Conservation (phyloP, 2,888 invertebrate species). For the Palloptera scutellata region DNA sequence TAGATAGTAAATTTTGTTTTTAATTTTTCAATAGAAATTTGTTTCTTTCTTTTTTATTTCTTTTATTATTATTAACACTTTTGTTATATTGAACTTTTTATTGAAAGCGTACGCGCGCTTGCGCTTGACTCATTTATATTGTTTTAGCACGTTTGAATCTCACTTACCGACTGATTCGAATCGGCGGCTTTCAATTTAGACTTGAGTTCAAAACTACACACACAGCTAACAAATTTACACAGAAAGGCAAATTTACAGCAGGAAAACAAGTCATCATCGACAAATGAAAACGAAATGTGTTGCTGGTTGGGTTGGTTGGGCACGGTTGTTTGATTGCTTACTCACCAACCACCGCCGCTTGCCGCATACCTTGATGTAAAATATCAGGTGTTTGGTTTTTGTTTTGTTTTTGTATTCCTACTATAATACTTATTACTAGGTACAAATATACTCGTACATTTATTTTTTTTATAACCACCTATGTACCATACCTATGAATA, state of each 20-base stretch:
- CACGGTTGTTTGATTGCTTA: background rate
- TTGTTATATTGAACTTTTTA: no score
- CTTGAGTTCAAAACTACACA: background rate
- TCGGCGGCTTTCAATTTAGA: constrained; percentile 16
- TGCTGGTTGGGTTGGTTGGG: background rate
- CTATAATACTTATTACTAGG: background rate
- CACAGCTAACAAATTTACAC: background rate
- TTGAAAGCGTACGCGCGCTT: no score
- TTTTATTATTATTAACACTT: no score
- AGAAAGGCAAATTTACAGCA: background rate
- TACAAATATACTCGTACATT: background rate
- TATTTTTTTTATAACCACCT: no score
- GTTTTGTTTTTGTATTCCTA: background rate
- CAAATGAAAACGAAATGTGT: background rate
- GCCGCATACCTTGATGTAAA: background rate
- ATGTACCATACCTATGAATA: no score
- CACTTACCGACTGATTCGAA: constrained; percentile 56
- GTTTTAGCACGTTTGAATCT: constrained; percentile 43
- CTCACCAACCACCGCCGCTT: background rate
- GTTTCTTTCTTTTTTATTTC: no score
- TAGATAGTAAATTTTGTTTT: no score
- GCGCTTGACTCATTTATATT: background rate
- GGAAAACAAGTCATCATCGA: background rate
- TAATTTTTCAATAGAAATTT: no score
- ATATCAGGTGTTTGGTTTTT: background rate